Conservation (phyloP, 1,140 invertebrate genomes). For the Telenomus remus region DNA sequence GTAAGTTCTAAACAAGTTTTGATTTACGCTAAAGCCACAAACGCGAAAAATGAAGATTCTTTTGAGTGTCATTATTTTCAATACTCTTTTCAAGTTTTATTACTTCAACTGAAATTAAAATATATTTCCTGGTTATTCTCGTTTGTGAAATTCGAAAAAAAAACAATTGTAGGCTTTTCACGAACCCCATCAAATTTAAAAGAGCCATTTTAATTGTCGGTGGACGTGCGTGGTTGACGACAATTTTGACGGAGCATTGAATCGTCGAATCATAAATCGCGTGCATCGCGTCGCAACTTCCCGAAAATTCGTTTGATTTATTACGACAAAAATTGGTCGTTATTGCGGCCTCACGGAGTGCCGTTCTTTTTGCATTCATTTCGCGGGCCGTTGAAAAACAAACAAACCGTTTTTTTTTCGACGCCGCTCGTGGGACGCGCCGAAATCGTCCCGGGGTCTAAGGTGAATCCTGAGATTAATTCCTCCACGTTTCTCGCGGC, state of each 20-base stretch:
- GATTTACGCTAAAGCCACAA: no score
- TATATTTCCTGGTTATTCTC: no score
- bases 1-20: no score
- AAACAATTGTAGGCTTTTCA: no score
- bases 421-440: conserved; percentile 14
- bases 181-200: no score
- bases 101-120: no score
- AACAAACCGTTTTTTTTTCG: conserved; percentile 44
- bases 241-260: conserved; percentile 27
- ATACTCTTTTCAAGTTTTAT: no score
- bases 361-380: conserved; percentile 15
- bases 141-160: no score
- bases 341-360: conserved; percentile 23
- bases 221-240: background rate
- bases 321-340: conserved; percentile 31
- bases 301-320: conserved; percentile 20
- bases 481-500: conserved; percentile 25
- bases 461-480: conserved; percentile 48
- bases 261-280: conserved; percentile 14
- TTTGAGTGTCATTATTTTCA: no score
- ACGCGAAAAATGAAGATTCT: no score
- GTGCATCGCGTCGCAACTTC: background rate
- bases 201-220: no score
- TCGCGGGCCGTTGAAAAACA: conserved; percentile 24
- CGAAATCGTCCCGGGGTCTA: conserved; percentile 41